These are phyloP conservation scores for Lutraria rhynchaena DNA, from an alignment of 1,140 invertebrate genomes.

Conservation along the genomic window DNA sequence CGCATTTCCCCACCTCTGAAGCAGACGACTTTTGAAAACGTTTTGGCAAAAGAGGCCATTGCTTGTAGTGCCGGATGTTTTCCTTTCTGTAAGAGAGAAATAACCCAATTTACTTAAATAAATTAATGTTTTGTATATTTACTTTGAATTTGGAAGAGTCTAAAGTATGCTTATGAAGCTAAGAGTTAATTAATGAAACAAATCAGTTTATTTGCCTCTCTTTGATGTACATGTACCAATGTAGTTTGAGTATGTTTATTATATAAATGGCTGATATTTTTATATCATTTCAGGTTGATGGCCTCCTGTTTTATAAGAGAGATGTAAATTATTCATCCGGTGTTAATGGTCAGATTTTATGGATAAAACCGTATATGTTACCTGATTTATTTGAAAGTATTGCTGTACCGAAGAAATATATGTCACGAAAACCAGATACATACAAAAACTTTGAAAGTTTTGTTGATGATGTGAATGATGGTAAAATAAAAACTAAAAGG, in stretches of 20 bases:
- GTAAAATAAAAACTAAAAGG: conserved; percentile 37
- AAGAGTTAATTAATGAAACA: neutral
- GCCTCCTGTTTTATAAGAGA: conserved; percentile 64
- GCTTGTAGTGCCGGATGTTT: too few relatives aligned
- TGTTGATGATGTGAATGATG: conserved; percentile 54
- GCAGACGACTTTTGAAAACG: too few relatives aligned
- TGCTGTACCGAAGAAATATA: conserved; percentile 36
- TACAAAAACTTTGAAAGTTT: conserved; percentile 54
- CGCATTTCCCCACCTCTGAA: too few relatives aligned
- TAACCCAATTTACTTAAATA: too few relatives aligned
- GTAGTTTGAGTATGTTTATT: neutral
- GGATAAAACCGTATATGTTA: conserved; percentile 66
- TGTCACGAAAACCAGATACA: conserved; percentile 44
- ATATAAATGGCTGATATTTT: neutral
- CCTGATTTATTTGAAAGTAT: conserved; percentile 56
- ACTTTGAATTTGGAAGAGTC: too few relatives aligned
- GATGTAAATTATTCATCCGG: conserved; percentile 53
- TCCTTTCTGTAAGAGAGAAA: too few relatives aligned
- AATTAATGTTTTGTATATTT: too few relatives aligned
- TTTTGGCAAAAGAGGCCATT: too few relatives aligned
- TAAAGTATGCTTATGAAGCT: too few relatives aligned
- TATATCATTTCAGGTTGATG: conserved; percentile 61
- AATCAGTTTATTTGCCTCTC: neutral
- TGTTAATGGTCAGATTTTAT: conserved; percentile 52
- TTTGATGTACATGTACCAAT: neutral